Conservation (phyloP, 2,888 invertebrate genomes). For the Drosophila nr. medialis region DNA sequence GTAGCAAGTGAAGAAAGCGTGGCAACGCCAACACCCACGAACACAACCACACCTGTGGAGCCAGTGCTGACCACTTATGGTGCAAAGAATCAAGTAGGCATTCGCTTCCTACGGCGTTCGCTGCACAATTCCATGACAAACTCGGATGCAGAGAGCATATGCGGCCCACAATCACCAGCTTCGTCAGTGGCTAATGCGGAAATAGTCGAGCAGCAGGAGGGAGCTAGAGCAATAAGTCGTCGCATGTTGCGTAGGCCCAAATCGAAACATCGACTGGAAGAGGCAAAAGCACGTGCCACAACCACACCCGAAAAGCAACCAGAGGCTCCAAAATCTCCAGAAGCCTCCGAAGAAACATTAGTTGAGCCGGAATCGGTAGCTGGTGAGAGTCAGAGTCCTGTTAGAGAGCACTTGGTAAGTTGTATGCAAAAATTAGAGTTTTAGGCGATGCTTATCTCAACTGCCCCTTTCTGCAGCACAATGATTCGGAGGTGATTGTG, state of each 20-base stretch:
- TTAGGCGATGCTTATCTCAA: not conserved
- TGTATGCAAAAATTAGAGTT: not conserved
- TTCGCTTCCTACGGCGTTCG: constrained; percentile 63
- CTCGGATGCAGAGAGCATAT: constrained; percentile 73
- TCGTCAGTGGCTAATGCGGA: constrained; percentile 9
- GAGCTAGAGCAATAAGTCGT: constrained; percentile 38
- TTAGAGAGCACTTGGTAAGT: constrained; percentile 39
- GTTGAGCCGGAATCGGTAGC: constrained; percentile 6
- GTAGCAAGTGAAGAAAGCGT: not conserved
- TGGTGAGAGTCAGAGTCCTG: constrained; percentile 1
- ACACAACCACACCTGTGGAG: constrained; percentile 7
- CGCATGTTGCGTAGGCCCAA: constrained; percentile 36
- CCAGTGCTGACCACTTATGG: constrained; percentile 64
- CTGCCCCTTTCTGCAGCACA: constrained; percentile 47
- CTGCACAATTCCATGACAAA: constrained; percentile 56
- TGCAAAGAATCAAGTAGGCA: constrained; percentile 52
- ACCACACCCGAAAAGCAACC: constrained; percentile 44
- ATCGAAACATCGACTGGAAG: constrained; percentile 31
- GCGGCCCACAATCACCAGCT: constrained; percentile 22
- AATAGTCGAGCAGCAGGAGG: constrained; percentile 2
- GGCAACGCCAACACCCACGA: not conserved
- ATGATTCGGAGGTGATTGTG: constrained; percentile 76
- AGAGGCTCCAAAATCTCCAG: not conserved
- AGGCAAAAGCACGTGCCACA: constrained; percentile 37
- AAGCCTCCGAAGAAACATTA: not conserved